Evolutionary conservation across 2,797 vertebrate genomes (phyloP).

Genomic region (Syncerus caffer): DNA sequence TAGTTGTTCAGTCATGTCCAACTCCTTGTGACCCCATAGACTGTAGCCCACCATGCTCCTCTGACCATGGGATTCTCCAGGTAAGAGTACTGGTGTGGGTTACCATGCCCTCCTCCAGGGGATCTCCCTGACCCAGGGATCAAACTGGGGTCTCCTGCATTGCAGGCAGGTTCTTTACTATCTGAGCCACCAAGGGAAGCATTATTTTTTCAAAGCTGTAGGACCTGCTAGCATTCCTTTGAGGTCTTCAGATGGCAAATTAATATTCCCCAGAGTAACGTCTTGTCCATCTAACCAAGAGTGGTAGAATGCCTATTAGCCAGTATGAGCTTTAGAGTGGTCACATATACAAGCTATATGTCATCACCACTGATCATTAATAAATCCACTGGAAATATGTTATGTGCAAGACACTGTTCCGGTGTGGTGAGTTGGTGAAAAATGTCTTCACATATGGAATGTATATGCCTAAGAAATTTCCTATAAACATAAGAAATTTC

Average conservation of each 20-base stretch:
- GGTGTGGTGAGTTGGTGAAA: neutral
- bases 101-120: neutral
- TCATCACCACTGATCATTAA: neutral
- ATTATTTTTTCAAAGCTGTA: constrained; percentile 14
- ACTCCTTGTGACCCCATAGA: neutral
- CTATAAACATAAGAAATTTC: neutral
- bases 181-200: neutral
- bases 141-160: neutral
- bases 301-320: neutral
- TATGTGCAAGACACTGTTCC: neutral
- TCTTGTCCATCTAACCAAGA: neutral
- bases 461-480: neutral
- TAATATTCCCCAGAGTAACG: constrained; percentile 11
- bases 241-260: constrained; percentile 21
- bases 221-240: neutral
- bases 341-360: neutral
- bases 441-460: neutral
- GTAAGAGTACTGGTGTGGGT: neutral
- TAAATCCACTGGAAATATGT: neutral
- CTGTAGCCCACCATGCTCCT: neutral
- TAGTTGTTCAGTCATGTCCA: neutral
- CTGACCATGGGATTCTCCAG: neutral
- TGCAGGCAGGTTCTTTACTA: neutral
- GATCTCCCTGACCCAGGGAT: neutral
- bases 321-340: neutral